phyloP scores from a whole-genome alignment of 2,888 invertebrate genomes.

The Trachelus stipa region DNA sequence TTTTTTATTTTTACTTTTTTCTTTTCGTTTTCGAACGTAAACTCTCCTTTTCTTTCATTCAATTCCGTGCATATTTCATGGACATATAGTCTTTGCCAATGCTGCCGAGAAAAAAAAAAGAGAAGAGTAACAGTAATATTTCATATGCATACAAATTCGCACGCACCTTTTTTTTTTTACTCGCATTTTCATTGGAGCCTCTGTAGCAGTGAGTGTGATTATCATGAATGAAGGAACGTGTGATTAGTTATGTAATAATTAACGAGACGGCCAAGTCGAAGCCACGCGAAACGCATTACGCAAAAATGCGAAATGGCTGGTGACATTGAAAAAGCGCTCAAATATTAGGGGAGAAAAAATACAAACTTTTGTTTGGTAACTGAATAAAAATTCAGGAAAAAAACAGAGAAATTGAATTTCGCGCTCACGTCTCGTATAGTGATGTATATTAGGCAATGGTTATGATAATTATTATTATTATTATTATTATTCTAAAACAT shows the following conservation, averaged over 20 bases:
- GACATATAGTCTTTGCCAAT: neutral
- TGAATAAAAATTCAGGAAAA: neutral
- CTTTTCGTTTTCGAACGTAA: conserved; percentile 18
- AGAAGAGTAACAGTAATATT: neutral
- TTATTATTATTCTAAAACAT: neutral
- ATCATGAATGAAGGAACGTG: neutral
- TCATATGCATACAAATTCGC: neutral
- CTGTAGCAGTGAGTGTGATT: neutral
- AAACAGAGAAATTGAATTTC: neutral
- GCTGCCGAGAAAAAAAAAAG: neutral
- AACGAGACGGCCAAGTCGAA: neutral
- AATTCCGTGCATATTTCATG: neutral
- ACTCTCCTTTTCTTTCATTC: neutral
- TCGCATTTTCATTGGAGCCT: neutral
- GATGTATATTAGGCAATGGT: neutral
- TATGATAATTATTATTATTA: neutral
- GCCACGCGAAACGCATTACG: neutral
- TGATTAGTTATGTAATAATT: neutral
- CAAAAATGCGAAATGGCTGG: neutral
- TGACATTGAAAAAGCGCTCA: neutral
- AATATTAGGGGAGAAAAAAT: neutral
- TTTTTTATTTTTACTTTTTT: conserved; percentile 18
- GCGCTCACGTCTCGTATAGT: neutral
- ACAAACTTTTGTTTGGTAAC: neutral
- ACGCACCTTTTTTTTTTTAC: neutral